A percentile compares a stretch with the other conserved stretches of the same genome.
These are phyloP conservation scores for Ascidia mentula DNA, from an alignment of 23 tunicate species.

Conservation along the genomic window DNA sequence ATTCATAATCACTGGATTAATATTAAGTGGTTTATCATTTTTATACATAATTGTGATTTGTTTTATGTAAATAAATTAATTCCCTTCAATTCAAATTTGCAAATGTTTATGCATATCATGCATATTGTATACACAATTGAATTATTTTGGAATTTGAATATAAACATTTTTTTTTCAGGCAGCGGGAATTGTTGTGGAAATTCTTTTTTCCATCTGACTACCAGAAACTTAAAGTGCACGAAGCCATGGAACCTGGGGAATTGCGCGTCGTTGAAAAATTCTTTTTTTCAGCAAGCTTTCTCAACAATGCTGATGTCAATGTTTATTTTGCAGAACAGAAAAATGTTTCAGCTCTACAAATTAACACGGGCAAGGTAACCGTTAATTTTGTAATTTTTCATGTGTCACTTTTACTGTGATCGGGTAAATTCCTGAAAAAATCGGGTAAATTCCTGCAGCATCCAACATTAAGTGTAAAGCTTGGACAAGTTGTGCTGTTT, in stretches of 20 bases:
- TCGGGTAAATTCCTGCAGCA: no score
- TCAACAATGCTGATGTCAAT: constrained; percentile 64
- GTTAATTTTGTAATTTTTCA: background rate
- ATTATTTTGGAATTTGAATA: no score
- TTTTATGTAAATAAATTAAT: background rate
- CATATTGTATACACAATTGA: no score
- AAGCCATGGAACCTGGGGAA: constrained; percentile 38
- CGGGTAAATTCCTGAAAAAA: no score
- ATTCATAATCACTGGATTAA: no score
- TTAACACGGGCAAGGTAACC: constrained; percentile 66
- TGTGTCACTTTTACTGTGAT: background rate
- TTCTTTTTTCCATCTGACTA: constrained; percentile 81
- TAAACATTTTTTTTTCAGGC: constrained; percentile 42
- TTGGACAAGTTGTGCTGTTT: no score
- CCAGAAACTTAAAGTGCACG: constrained; percentile 36
- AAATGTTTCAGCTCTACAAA: constrained; percentile 31
- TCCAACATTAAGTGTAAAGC: no score
- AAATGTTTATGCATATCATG: no score
- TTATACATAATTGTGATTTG: background rate
- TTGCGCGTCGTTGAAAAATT: constrained; percentile 29
- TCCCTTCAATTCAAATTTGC: background rate
- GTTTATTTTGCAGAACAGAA: constrained; percentile 49
- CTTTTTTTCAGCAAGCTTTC: constrained; percentile 39
- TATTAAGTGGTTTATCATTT: no score
- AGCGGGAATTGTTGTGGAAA: constrained; percentile 68